A percentile compares a stretch with the other conserved stretches of the same genome.
Evolutionary conservation across 2,113 vertebrate species (phyloP).

Genomic region (Gobius niger): DNA sequence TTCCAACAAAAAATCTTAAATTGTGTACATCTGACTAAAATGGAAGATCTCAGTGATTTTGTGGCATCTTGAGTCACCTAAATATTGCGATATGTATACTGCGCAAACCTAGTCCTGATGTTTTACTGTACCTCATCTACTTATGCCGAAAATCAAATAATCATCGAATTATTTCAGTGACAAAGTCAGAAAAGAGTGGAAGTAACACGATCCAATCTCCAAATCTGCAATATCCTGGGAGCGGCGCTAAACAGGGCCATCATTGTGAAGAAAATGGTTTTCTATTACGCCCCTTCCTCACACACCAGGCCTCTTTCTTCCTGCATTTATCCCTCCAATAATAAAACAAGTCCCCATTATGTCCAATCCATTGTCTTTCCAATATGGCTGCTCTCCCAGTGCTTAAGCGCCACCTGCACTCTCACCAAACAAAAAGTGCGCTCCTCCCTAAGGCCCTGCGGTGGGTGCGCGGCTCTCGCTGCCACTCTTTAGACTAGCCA

Average conservation of each 20-base stretch:
- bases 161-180: no score
- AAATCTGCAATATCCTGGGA: conserved; percentile 33
- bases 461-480: conserved; percentile 38
- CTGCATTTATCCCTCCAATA: conserved; percentile 50
- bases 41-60: no score
- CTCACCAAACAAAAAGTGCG: conserved; percentile 29
- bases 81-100: no score
- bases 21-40: no score
- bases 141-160: no score
- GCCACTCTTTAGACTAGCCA: conserved; percentile 44
- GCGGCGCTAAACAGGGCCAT: conserved; percentile 39
- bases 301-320: conserved; percentile 37
- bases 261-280: conserved; percentile 54
- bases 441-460: conserved; percentile 30
- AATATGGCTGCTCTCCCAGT: conserved; percentile 45
- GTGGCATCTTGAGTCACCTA: no score
- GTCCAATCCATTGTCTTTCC: conserved; percentile 52
- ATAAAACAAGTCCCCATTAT: conserved; percentile 51
- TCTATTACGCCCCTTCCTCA: conserved; percentile 36
- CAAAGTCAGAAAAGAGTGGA: background rate
- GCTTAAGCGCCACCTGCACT: conserved; percentile 55
- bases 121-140: no score
- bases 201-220: background rate
- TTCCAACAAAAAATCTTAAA: no score
- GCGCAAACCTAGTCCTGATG: no score